Evolutionary conservation across 2,113 vertebrate genomes (phyloP), one percentile per base, ranked within the genome.

Genomic region (Antennarius striatus): DNA sequence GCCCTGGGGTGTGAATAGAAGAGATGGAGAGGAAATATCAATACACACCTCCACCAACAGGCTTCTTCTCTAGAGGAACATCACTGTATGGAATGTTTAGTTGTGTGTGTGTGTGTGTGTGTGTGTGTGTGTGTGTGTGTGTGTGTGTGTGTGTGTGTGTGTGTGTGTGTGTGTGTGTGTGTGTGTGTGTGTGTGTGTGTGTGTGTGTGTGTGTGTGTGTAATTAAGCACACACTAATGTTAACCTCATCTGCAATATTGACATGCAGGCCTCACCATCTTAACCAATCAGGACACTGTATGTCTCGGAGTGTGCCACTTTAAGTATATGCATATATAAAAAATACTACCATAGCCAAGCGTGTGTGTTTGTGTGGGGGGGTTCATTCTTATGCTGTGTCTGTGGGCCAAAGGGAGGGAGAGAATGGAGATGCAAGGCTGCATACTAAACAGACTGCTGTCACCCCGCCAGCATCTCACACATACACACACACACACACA

Each of bases 391-490:
- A 80, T 86, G 74, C 71, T 63, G 84, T 79, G 85, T 84, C 79
- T 90, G 79, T 77, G 84, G 82, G 81, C 75, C 70, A 82, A 77
- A 76, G 49, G 69, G 77, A 84, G 77, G 69, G 68, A 82, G 81
- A 7, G 79, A 78, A 79, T 56, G 63, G 76, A 80, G 76, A 86
- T 83, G 79, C 70, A 88, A 82, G 78, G 76, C 81, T 90, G 90
- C 80, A 89, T 91, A 89, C 84, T 87, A 89, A 90, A 84, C 81
- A 89, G 88, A 84, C 80, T 83, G 75, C 85, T 88, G 87, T 90
- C 87, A 87, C 79, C 84, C 71, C 30, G 84, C 87, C 88, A 87
- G 73, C 71, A 75, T 66, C 73, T 29, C 62, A 14, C 46, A 46
- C 56, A 50, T 55, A 61, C 68, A 66, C 46, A 62, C 60, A 68